Base-by-base conservation (phyloP, 1,140 invertebrate genomes). In the Macrobrachium rosenbergii region DNA sequence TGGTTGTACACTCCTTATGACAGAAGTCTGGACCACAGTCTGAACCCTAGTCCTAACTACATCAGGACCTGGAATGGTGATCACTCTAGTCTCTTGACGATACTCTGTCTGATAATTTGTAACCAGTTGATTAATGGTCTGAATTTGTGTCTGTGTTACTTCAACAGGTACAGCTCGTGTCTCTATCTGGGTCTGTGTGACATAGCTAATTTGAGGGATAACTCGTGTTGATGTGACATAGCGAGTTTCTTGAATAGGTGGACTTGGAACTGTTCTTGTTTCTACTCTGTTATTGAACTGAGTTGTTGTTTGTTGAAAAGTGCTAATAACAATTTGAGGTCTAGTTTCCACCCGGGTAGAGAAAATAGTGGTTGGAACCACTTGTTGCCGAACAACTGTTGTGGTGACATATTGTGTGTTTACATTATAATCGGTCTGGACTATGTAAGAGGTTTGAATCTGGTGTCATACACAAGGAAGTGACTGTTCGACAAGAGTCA, bases 161-260 rank as follows among this genome's bases (percentile, higher is more conserved):
- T 86, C 83, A 8, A 86, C 77, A 81, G 83, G 83, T 58, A 86
- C 77, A 16, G 80, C 83, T 64, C 73, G 83, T 69, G 83, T 86
- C 45, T 81, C 76, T 8, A 72, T 69, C 28, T 86, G 83, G 37
- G 83, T 86, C 76, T 78, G 63, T 45, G 83, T 86, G 64, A 86
- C 64, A 52, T 86, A 86, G 45, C 83, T 80, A 77, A 86, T 69
- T 64, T 80, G 76, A 21, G 83, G 83, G n/a, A 86, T 77, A 11
- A 86, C 77, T 11, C 83, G 83, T 28, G 83, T 86, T 19, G 83
- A 80, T 10, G 83, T 86, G 37, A 86, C 67, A 43, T 86, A 86
- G 19, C 59, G 62, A 43, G 64, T 60, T 45, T 86, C 64, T 28
- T 62, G 52, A 52, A 76, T 62, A 14, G 83, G 83, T 45, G 83